phyloP scores from a whole-genome alignment of 2,888 invertebrate species.

The Caenorhabditis japonica region DNA sequence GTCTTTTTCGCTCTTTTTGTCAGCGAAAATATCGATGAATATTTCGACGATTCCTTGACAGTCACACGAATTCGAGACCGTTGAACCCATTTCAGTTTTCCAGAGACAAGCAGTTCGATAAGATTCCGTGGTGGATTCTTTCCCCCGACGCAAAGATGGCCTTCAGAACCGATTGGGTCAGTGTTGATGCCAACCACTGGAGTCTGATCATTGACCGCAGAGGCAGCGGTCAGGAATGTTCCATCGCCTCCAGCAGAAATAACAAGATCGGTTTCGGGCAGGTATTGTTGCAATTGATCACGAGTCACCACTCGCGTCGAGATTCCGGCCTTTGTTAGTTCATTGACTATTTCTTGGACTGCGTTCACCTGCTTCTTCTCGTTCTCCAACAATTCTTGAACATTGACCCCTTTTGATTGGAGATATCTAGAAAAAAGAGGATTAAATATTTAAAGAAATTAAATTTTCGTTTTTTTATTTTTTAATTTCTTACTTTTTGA shows the following conservation, averaged over 20 bases:
- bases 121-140: constrained; percentile 70
- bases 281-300: constrained; percentile 55
- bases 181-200: constrained; percentile 77
- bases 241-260: constrained; percentile 76
- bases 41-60: constrained; percentile 78
- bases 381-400: constrained; percentile 50
- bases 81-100: constrained; percentile 84
- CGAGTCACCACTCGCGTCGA: constrained; percentile 57
- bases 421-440: constrained; percentile 36
- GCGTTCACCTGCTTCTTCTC: constrained; percentile 58
- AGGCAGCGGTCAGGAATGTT: constrained; percentile 75
- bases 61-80: constrained; percentile 91
- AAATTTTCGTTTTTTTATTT: neutral
- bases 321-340: constrained; percentile 58
- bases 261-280: constrained; percentile 69
- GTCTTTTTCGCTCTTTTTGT: constrained; percentile 34
- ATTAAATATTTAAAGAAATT: neutral
- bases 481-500: constrained; percentile 39
- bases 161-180: constrained; percentile 75
- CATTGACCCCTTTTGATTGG: constrained; percentile 51
- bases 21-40: constrained; percentile 76
- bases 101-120: constrained; percentile 81
- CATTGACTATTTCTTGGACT: constrained; percentile 56
- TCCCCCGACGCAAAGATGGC: constrained; percentile 74
- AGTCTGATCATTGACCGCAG: constrained; percentile 62